Base-by-base conservation (phyloP, 2,797 vertebrate species). In the Geotrypetes seraphini region DNA sequence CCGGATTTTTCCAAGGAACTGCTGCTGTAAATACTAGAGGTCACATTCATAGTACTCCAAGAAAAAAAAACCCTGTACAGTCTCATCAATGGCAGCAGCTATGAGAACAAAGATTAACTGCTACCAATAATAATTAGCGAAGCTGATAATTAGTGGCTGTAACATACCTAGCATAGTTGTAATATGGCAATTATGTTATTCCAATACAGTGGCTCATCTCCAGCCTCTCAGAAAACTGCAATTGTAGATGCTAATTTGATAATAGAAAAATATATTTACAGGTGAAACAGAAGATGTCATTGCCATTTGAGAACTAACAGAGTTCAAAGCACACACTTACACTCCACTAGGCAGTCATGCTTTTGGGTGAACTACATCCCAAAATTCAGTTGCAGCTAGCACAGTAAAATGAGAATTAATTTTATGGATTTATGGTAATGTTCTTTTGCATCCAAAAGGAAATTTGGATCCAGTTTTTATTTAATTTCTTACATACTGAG, bases 41-140 rank as follows among this genome's bases (percentile, higher is more conserved):
- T 62, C 43, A 57, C 18, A n/a, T 45, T 28, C 38, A 3, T 36
- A 7, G 45, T 12, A 24, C 56, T 37, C 11, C 19, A 18, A 22
- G 32, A 33, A 61, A 51, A 45, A 42, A 5, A 25, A 13, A 23
- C 10, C 12, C 30, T 52, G 15, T 51, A 45, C 41, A 55, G n/a
- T n/a, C 31, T 50, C 31, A 66, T 63, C 44, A 62, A 31, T n/a
- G n/a, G n/a, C n/a, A n/a, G n/a, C 21, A 59, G 28, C 63, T 49
- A 59, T 29, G 39, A 55, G 50, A 55, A 35, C 29, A 60, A 53
- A 69, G 53, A 57, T 22, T 63, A 44, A 56, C 71, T 57, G 29
- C 18, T 53, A 36, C 31, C 3, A 10, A 51, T 63, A 32, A 31
- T 55, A 63, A 67, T 68, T 70, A 68, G 33, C 66, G 47, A 56